Evolutionary conservation across 1,140 invertebrate genomes (phyloP), one percentile per base, ranked within the genome.

Genomic region (Tetragonula clypearis): DNA sequence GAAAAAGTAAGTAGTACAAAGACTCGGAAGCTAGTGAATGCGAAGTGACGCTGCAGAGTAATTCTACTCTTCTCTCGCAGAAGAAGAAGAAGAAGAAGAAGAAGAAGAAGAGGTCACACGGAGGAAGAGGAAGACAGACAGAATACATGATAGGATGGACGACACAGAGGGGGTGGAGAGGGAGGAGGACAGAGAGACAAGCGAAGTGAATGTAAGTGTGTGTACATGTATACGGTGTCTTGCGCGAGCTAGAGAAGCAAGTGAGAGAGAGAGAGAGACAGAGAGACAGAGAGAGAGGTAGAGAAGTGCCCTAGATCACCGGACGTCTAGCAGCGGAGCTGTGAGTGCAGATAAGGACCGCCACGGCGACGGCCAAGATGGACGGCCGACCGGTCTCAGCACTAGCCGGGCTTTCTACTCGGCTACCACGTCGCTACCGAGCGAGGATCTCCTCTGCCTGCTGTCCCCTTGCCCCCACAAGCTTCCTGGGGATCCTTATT

Each of bases 291-390:
- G 73, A 73, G 73, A 55, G 79, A 26, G 55, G 35, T 80, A 86
- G 90, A 92, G 87, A 89, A 93, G 91, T 94, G 92, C 91, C 88
- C 94, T 95, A 95, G 93, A 95, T 95, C 94, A 95, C 94, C 90
- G 92, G 92, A 94, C 93, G 94, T 95, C 94, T 95, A 94, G 92
- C 91, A 94, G 91, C 92, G 88, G 91, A 94, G 94, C 94, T 94
- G 94, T 95, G 94, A 94, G 94, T 92, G 91, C 90, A 95, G 94
- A 95, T 95, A 95, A 95, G 94, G 93, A 94, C 93, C 93, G 90
- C 92, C 91, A 94, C 93, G 92, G 93, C 94, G 94, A 94, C 94
- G 94, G 91, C 92, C 93, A 95, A 95, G 94, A 95, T 95, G 93
- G 94, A 94, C 94, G 94, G 92, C 92, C 93, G 91, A 92, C 91